These are phyloP conservation scores for Phaonia tiefii DNA, from an alignment of 2,888 invertebrate species.

Conservation along the genomic window DNA sequence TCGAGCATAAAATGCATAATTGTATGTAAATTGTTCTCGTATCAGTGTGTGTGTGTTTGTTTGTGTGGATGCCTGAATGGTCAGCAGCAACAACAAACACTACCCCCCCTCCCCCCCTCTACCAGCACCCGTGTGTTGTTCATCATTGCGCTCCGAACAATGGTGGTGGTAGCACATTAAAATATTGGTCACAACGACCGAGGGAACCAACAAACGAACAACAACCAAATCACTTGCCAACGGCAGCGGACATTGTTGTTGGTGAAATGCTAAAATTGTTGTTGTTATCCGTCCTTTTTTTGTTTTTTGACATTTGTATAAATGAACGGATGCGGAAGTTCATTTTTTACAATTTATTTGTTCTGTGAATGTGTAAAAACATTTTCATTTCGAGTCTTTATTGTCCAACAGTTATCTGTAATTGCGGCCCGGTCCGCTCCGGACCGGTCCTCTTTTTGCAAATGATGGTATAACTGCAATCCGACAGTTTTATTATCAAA, in stretches of 20 bases:
- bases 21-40: background rate
- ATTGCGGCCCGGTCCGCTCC: conserved; percentile 54
- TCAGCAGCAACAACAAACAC: conserved; percentile 1
- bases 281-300: background rate
- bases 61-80: conserved; percentile 26
- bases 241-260: background rate
- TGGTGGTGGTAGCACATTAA: conserved; percentile 26
- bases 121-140: background rate
- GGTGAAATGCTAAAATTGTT: background rate
- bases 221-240: background rate
- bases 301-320: conserved; percentile 57
- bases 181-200: conserved; percentile 8
- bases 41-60: background rate
- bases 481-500: conserved; percentile 38
- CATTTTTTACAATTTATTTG: conserved; percentile 61
- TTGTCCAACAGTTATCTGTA: conserved; percentile 64
- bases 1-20: conserved; percentile 27
- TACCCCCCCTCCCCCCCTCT: background rate
- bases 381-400: conserved; percentile 44
- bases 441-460: conserved; percentile 38
- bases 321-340: conserved; percentile 66
- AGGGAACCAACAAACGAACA: background rate
- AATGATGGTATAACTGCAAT: conserved; percentile 38
- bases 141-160: conserved; percentile 17
- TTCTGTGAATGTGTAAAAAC: conserved; percentile 27